Conservation (phyloP, 2,797 vertebrate genomes). For the Sphaeramia orbicularis region DNA sequence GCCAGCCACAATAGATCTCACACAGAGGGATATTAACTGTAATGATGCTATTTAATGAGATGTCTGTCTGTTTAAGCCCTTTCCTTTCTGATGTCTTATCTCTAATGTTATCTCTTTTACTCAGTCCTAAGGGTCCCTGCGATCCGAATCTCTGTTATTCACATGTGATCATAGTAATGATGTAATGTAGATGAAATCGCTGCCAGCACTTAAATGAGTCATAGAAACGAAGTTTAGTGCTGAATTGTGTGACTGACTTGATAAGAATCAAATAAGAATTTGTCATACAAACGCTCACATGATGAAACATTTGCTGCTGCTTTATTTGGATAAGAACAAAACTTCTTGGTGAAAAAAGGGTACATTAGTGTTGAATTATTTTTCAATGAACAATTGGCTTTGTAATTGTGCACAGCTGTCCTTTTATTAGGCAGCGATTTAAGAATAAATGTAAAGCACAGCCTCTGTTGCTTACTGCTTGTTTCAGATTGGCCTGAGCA, state of each 20-base stretch:
- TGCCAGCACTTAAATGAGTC: constrained; percentile 30
- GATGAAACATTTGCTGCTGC: background rate
- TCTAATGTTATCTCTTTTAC: constrained; percentile 29
- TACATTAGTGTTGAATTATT: background rate
- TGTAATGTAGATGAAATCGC: constrained; percentile 50
- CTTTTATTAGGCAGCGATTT: constrained; percentile 27
- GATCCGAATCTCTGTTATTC: constrained; percentile 15
- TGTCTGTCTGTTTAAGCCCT: constrained; percentile 22
- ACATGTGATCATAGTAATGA: constrained; percentile 43
- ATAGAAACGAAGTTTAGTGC: constrained; percentile 1
- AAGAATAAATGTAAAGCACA: constrained; percentile 24
- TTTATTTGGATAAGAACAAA: constrained; percentile 19
- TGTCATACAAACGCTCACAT: background rate
- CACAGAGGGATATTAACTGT: constrained; percentile 56
- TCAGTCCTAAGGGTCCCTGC: background rate
- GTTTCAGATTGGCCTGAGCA: background rate
- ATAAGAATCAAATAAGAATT: constrained; percentile 12
- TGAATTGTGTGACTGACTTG: constrained; percentile 12
- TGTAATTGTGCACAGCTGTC: constrained; percentile 17
- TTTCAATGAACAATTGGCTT: constrained; percentile 9
- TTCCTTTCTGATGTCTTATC: constrained; percentile 22
- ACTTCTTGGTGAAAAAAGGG: too few species aligned
- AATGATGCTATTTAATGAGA: constrained; percentile 60
- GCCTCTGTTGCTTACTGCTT: constrained; percentile 27
- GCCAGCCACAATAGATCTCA: constrained; percentile 47